phyloP scores from a whole-genome alignment of 2,888 invertebrate species.

The Mellilla xanthometata region DNA sequence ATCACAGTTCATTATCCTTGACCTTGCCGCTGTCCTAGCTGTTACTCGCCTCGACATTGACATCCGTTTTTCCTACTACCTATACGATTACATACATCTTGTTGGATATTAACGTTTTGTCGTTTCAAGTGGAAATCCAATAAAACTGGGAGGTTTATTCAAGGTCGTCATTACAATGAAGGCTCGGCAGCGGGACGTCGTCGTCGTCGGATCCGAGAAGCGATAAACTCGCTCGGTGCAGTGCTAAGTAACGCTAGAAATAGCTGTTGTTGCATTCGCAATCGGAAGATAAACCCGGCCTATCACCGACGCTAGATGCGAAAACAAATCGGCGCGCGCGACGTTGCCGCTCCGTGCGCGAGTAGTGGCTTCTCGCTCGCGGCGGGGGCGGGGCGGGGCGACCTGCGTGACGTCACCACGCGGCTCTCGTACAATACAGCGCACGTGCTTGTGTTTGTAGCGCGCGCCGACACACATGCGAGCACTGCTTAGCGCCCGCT shows the following conservation, averaged over 20 bases:
- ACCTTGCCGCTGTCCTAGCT: constrained; percentile 33
- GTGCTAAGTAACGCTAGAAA: constrained; percentile 58
- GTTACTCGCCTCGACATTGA: constrained; percentile 41
- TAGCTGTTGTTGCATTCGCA: constrained; percentile 73
- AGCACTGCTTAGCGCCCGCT: constrained; percentile 49
- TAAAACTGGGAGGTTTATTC: constrained; percentile 35
- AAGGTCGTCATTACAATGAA: constrained; percentile 62
- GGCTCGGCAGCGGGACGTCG: constrained; percentile 46
- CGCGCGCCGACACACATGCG: constrained; percentile 70
- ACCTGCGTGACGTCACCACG: constrained; percentile 68
- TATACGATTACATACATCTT: constrained; percentile 22
- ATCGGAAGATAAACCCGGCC: constrained; percentile 76
- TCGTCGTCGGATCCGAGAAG: constrained; percentile 35
- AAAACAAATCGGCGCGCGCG: constrained; percentile 74
- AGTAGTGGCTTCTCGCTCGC: constrained; percentile 51
- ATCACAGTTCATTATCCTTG: constrained; percentile 35
- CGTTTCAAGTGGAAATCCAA: constrained; percentile 28
- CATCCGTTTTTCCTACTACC: constrained; percentile 26
- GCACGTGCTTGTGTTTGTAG: constrained; percentile 81
- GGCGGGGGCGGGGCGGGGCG: constrained; percentile 63
- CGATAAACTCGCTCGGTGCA: constrained; percentile 55
- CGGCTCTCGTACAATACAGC: constrained; percentile 56
- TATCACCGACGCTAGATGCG: constrained; percentile 68
- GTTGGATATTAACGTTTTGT: constrained; percentile 18
- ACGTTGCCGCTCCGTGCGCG: constrained; percentile 63